Evolutionary conservation across 2,113 vertebrate species (phyloP).

Genomic region (Bos indicus): DNA sequence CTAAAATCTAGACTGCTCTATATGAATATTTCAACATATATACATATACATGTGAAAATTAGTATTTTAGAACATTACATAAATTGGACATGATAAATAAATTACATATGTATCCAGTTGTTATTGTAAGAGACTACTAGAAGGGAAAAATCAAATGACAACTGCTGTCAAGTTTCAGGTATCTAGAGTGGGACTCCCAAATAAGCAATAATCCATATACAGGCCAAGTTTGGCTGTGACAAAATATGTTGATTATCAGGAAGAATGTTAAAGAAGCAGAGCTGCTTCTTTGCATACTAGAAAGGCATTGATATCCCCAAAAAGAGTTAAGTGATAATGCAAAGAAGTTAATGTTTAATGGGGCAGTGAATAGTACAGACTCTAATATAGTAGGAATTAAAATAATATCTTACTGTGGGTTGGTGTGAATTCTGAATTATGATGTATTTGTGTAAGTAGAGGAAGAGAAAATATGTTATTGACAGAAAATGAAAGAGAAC

Average conservation of each 20-base stretch:
- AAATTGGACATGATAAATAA: background rate
- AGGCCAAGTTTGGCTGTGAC: background rate
- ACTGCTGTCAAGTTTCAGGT: background rate
- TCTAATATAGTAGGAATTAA: background rate
- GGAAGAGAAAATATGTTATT: background rate
- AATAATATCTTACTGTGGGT: background rate
- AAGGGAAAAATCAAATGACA: background rate
- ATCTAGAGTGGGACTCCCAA: background rate
- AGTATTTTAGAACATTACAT: background rate
- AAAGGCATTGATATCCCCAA: background rate
- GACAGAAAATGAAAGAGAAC: background rate
- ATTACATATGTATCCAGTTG: background rate
- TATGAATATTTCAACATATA: background rate
- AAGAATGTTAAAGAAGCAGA: background rate
- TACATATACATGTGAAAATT: background rate
- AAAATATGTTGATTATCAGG: background rate
- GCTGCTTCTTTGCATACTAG: background rate
- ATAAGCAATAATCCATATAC: background rate
- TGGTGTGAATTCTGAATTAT: slow-evolving; percentile 9
- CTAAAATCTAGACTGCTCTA: background rate
- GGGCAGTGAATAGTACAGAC: background rate
- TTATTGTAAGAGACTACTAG: background rate
- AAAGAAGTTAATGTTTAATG: background rate
- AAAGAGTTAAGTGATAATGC: background rate
- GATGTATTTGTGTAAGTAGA: background rate